Base-by-base conservation (phyloP, 2,888 invertebrate genomes). In the Deilephila elpenor region DNA sequence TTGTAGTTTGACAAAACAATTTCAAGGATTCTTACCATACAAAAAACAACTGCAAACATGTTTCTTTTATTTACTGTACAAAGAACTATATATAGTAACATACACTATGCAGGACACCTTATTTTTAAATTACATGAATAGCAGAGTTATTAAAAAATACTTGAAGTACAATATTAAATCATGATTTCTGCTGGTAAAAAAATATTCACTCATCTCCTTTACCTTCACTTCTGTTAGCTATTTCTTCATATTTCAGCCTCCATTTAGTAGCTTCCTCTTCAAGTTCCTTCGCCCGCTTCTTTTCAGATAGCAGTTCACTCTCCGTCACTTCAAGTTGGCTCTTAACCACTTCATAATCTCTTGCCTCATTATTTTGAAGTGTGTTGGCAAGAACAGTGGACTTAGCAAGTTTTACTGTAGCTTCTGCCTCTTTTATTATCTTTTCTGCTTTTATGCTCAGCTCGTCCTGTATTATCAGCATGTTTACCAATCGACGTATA, bases 341-440 rank as follows among this genome's bases (percentile, higher is more conserved):
- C 78, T 87, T 85, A 0, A 88, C 72, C 44, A 86, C 86, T 44
- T 84, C 83, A 70, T 73, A 73, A 61, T 81, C 74, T 73, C 80
- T 74, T 53, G 84, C 80, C 44, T 86, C 86, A 34, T 83, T 79
- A 3, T 79, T 76, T 32, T 86, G 81, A 44, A 89, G 76, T 37
- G 81, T 87, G 62, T 87, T 86, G 17, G 82, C 84, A 19, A 89
- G 62, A 3, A 91, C 82, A 56, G 91, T 89, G 20, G 77, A 81
- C 80, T 92, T 92, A n/a, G 93, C 94, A 19, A 88, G 79, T 60
- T 88, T 83, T 2, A 93, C 95, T 7, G 97, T 96, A 74, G 95
- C 95, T 82, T 96, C 93, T 0, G 97, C 97, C 88, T 97, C 96
- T 79, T 95, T 96, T 79, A 96, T 92, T 11, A 96, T 96, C 29